Base-by-base conservation (phyloP, 2,888 invertebrate species). In the Pollenia griseotomentosa region DNA sequence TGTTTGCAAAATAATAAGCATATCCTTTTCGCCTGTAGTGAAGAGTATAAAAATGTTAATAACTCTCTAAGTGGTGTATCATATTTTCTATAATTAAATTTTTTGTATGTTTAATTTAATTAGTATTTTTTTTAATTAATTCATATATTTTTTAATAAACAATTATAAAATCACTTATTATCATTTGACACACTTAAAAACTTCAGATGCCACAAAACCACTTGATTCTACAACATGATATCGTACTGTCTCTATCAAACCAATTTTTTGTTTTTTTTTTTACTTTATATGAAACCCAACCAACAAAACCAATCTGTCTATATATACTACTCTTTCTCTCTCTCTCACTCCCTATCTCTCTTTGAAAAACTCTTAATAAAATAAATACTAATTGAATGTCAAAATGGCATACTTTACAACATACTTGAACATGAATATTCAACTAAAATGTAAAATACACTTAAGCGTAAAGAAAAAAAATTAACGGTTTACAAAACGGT, bases 171-270 rank as follows among this genome's bases (percentile, higher is more conserved):
- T 42, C 57, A 65, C 65, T 78, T 65, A 57, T 59, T 74, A 44
- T 59, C 66, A 66, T 75, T 42, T 73, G 23, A 44, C 48, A 79
- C 48, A 80, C 68, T 55, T 63, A 4, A 61, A 70, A 16, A 16
- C 33, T 68, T 73, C 80, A 53, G 44, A 57, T 48, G 59, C 66
- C 66, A 61, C 68, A 68, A 33, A 68, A 8, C 48, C 73, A 68
- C 65, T 63, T 70, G 23, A 53, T n/a, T 70, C 16, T 78, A 61
- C 79, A 79, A 70, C 61, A 70, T 51, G 42, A 61, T 42, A 63
- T n/a, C 23, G 23, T 55, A 65, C 23, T 57, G 61, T 48, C 70
- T 46, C 75, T 75, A 40, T 75, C 75, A 16, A 51, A 51, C 12
- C 53, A 5, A 33, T 55, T 57, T 8, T 33, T 33, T 33, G 4